These are phyloP conservation scores for Diorhabda carinulata DNA, from an alignment of 1,140 invertebrate species.

Conservation along the genomic window DNA sequence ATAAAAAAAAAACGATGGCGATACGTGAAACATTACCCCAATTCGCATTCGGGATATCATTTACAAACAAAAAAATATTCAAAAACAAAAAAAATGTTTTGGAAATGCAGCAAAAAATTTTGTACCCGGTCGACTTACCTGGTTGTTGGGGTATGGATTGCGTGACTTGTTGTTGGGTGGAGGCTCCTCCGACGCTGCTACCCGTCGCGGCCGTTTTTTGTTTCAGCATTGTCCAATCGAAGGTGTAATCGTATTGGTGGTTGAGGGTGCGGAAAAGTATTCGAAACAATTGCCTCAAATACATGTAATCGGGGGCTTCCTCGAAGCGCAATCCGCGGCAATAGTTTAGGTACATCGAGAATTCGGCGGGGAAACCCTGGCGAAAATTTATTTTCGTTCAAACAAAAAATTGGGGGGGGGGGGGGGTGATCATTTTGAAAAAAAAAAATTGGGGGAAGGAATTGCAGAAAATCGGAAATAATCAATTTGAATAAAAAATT, in stretches of 20 bases:
- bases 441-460: neutral
- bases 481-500: no score
- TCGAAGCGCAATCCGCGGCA: conserved; percentile 86
- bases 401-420: no score
- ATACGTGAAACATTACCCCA: no score
- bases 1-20: no score
- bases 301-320: conserved; percentile 92
- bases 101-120: no score
- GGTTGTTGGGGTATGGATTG: conserved; percentile 37
- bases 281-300: conserved; percentile 88
- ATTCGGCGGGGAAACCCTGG: conserved; percentile 84
- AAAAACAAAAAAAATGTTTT: no score
- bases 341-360: conserved; percentile 92
- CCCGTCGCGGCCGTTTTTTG: conserved; percentile 63
- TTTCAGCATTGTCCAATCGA: conserved; percentile 99
- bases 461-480: no score
- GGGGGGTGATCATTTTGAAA: no score
- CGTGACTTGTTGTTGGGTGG: conserved; percentile 39
- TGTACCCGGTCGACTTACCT: conserved; percentile 31
- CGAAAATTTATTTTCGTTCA: no score
- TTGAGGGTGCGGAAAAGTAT: conserved; percentile 98
- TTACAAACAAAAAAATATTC: no score
- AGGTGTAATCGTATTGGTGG: conserved; percentile 99
- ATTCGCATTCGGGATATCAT: no score
- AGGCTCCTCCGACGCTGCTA: conserved; percentile 18